Evolutionary conservation across 2,888 invertebrate genomes (phyloP).

Genomic region (Liodrosophila aerea): DNA sequence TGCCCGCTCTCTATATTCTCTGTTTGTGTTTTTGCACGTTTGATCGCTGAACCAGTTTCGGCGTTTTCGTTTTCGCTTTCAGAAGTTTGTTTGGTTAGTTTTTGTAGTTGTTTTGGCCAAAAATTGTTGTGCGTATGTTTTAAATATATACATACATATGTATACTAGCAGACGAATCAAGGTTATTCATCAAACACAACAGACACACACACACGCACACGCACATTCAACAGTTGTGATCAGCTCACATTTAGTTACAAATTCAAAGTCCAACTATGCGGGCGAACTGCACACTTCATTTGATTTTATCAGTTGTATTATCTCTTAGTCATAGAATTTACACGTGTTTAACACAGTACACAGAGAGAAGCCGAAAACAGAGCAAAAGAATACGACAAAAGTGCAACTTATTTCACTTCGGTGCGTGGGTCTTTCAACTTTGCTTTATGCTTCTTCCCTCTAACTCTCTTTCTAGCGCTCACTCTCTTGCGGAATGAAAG

Average conservation of each 20-base stretch:
- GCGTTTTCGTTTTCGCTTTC: conserved; percentile 7
- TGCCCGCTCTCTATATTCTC: conserved; percentile 8
- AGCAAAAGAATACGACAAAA: conserved; percentile 1
- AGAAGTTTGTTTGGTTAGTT: conserved; percentile 31
- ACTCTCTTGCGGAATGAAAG: no score
- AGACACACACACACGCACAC: conserved; percentile 1
- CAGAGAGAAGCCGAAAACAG: neutral
- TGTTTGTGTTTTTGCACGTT: conserved; percentile 49
- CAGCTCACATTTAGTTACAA: conserved; percentile 28
- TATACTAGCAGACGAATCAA: conserved; percentile 47
- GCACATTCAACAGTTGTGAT: neutral
- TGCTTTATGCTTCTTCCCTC: no score
- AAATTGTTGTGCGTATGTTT: conserved; percentile 13
- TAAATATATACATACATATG: neutral
- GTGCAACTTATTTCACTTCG: neutral
- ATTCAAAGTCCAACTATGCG: conserved; percentile 37
- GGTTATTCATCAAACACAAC: conserved; percentile 32
- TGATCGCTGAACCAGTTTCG: conserved; percentile 41
- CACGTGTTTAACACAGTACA: no score
- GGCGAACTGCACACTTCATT: conserved; percentile 8
- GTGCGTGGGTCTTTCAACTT: no score
- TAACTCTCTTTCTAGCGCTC: no score
- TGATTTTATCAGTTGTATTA: neutral
- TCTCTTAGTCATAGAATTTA: neutral
- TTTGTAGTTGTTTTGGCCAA: conserved; percentile 14